Evolutionary conservation across 2,888 invertebrate genomes (phyloP).

Genomic region (Gnatocerus cornutus): DNA sequence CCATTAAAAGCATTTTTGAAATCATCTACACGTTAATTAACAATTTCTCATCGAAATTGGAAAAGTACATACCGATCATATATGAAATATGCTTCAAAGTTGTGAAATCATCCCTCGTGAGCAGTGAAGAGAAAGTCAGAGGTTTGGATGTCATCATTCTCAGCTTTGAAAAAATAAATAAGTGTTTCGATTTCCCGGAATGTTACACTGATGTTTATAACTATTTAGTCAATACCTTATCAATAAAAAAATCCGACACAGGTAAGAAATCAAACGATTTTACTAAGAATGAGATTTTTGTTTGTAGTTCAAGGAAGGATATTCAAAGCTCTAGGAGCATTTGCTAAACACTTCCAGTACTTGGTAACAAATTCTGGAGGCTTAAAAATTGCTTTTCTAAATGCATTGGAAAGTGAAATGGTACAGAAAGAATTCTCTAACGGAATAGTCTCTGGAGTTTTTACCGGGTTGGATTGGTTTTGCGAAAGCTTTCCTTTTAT

Average conservation of each 20-base stretch:
- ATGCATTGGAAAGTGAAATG: conserved; percentile 52
- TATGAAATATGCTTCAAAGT: conserved; percentile 60
- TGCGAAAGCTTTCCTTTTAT: conserved; percentile 61
- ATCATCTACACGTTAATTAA: conserved; percentile 64
- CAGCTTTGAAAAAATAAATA: conserved; percentile 60
- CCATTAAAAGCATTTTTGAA: conserved; percentile 59
- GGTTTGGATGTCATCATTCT: conserved; percentile 59
- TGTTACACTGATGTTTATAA: conserved; percentile 54
- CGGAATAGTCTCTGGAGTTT: conserved; percentile 58
- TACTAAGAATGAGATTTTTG: not conserved
- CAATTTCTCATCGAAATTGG: conserved; percentile 61
- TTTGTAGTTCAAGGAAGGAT: conserved; percentile 63
- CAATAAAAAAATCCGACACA: conserved; percentile 55
- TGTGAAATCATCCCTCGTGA: conserved; percentile 52
- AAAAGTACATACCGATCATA: conserved; percentile 60
- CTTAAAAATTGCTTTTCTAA: conserved; percentile 29
- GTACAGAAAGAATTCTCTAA: conserved; percentile 54
- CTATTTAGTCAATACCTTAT: conserved; percentile 50
- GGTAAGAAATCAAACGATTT: conserved; percentile 50
- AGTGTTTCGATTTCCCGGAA: conserved; percentile 53
- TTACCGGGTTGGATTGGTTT: conserved; percentile 61
- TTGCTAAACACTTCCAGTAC: conserved; percentile 61
- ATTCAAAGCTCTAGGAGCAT: conserved; percentile 59
- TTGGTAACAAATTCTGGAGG: conserved; percentile 52
- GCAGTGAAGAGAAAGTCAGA: conserved; percentile 60